Conservation (phyloP, 2,113 vertebrate genomes). For the Nyctibius bracteatus region DNA sequence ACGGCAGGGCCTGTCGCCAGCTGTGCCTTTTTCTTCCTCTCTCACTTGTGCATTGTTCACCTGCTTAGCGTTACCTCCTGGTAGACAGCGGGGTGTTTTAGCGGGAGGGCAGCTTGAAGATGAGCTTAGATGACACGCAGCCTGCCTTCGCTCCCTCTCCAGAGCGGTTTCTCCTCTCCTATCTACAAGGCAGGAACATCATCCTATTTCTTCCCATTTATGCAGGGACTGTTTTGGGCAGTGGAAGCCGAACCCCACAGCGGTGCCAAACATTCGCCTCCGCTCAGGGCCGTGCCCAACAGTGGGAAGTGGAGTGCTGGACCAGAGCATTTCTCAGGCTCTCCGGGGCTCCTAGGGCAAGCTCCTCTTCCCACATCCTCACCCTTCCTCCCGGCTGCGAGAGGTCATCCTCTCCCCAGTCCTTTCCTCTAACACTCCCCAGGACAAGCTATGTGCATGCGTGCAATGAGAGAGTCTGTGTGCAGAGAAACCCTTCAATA, state of each 20-base stretch:
- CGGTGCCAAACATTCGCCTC: fast-evolving
- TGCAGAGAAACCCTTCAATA: background rate
- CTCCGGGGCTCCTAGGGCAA: background rate
- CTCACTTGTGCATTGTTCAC: background rate
- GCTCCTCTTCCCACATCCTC: background rate
- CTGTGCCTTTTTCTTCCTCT: background rate
- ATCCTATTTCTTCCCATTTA: background rate
- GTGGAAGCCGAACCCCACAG: background rate
- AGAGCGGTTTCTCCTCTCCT: background rate
- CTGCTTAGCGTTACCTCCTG: background rate
- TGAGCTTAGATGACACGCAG: background rate
- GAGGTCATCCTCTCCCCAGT: background rate
- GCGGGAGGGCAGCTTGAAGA: background rate
- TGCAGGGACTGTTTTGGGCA: fast-evolving
- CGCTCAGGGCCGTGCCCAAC: background rate
- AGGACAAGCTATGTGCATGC: background rate
- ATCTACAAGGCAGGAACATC: background rate
- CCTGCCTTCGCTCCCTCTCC: background rate
- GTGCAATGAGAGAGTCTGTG: background rate
- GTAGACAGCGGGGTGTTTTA: background rate
- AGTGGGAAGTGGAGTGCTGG: background rate
- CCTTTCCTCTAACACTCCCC: no score
- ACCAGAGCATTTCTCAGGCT: background rate
- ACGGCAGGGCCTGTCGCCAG: fast-evolving
- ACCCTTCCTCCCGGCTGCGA: background rate